Evolutionary conservation across 2,797 vertebrate species (phyloP), one percentile per base, ranked within the genome.

Genomic region (Darevskia mixta): DNA sequence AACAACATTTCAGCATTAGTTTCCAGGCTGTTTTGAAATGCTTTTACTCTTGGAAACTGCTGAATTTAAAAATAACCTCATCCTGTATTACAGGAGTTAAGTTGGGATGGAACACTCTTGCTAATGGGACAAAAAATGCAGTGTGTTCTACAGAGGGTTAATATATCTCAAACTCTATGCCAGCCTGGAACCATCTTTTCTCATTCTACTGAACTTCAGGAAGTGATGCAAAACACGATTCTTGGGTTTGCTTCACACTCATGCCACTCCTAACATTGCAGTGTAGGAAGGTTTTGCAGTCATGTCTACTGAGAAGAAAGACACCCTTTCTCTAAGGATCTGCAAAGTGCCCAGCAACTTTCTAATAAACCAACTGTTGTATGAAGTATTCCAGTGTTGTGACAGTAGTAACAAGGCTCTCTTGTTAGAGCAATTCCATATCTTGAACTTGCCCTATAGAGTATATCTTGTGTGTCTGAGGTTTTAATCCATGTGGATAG

Each of bases 1-100:
- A 73, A 72, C 35, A 79, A 27, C n/a, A 41, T 88, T 84, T 72
- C n/a, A 72, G 13, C 43, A 29, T 71, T 72, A 79, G 73, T 38
- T 84, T 43, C 82, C 15, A 15, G 13, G 10, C 38, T 32, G 69
- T 71, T 83, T 72, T 64, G 79, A 84, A 23, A 67, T 66, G 49
- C 38, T 64, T 78, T 78, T 64, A 35, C 35, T 27, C 35, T 80
- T 61, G 38, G 41, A 66, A 88, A 80, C 29, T 20, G 18, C 13
- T 61, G 15, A 80, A 80, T 78, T n/a, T 29, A 58, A 55, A 72
- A 49, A 13, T 3, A 66, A 15, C 11, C 11, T 45, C 49, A 72
- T 55, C 64, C 18, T 17, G 32, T 58, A 41, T 72, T 29, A 83
- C 66, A 88, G 29, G 25, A 23, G 10, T 67, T 55, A 67, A 32